These are phyloP conservation scores for Coleophora flavipennella DNA, from an alignment of 2,888 invertebrate species.

Conservation along the genomic window DNA sequence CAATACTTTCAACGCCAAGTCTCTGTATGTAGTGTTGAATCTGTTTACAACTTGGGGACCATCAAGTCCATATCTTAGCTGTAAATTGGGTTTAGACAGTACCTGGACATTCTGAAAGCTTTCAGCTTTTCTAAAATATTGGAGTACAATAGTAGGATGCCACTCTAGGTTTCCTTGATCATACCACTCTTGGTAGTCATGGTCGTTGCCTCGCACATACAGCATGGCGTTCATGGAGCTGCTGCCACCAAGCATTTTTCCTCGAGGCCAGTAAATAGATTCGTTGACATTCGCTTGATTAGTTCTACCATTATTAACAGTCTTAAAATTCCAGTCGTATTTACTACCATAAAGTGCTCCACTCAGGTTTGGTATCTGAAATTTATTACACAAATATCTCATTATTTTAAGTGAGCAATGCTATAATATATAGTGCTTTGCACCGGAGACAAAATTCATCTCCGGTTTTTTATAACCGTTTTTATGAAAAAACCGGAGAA, in stretches of 20 bases:
- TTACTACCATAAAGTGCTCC: conserved; percentile 27
- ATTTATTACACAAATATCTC: neutral
- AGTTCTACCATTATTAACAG: conserved; percentile 79
- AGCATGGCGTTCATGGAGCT: conserved; percentile 59
- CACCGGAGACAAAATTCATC: no score
- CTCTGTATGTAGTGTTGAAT: conserved; percentile 3
- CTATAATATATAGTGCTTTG: no score
- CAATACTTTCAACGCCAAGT: conserved; percentile 22
- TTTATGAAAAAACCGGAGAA: no score
- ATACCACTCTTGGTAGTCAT: conserved; percentile 58
- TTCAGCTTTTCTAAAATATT: conserved; percentile 9
- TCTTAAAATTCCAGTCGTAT: conserved; percentile 86
- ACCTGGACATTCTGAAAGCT: conserved; percentile 5
- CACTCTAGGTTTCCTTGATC: conserved; percentile 9
- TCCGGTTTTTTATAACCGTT: neutral
- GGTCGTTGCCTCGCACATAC: conserved; percentile 50
- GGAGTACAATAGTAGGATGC: conserved; percentile 2
- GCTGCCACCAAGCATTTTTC: conserved; percentile 68
- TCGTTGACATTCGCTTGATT: conserved; percentile 72
- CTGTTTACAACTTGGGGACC: conserved; percentile 7
- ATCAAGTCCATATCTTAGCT: conserved; percentile 4
- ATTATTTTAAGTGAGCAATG: no score
- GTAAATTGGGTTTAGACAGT: neutral
- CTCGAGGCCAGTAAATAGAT: conserved; percentile 58
- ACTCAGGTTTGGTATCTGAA: conserved; percentile 4